Evolutionary conservation across 2,888 invertebrate species (phyloP), one percentile per base, ranked within the genome.

Genomic region (Perizoma flavofasciatum): DNA sequence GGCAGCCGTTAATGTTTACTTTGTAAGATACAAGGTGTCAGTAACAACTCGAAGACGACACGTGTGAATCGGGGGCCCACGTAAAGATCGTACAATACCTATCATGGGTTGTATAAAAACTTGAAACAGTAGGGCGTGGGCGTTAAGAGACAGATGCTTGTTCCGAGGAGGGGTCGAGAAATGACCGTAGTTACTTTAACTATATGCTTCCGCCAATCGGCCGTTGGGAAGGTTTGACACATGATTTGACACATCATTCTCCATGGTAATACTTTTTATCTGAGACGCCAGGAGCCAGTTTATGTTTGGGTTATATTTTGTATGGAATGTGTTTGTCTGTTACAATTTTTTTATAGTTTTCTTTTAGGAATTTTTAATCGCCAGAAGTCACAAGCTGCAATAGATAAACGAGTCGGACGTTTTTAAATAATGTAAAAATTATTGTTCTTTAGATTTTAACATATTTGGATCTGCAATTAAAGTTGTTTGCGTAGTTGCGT

Each of bases 131-230:
- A 70, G 74, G 71, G 82, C 80, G 89, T 89, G 74, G 87, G 89
- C 82, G 85, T 80, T 68, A 78, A 74, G 70, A 77, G 81, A 83
- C 83, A 83, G 82, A 82, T 83, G 84, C 72, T 73, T 65, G 68
- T 59, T 41, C 51, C 53, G 48, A 57, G 71, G 73, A 76, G 80
- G 82, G 86, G 83, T 79, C 85, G 82, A 75, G 78, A 78, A 61
- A 80, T 89, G 88, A 88, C 89, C 87, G 86, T 81, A 81, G 83
- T 85, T 86, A 82, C 81, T 81, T 86, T 88, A 91, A 91, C 89
- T 88, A 83, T 78, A 75, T 71, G 85, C 89, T 89, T 91, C 90
- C 90, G 90, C 74, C 77, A 79, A 80, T 78, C 74, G 75, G 65
- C 73, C 75, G 77, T 77, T 74, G 75, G 69, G 66, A 61, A 60